Percentiles rank a stretch among this genome's conserved stretches.
phyloP scores from a whole-genome alignment of 2,888 invertebrate genomes.

The Dryobotodes eremita region DNA sequence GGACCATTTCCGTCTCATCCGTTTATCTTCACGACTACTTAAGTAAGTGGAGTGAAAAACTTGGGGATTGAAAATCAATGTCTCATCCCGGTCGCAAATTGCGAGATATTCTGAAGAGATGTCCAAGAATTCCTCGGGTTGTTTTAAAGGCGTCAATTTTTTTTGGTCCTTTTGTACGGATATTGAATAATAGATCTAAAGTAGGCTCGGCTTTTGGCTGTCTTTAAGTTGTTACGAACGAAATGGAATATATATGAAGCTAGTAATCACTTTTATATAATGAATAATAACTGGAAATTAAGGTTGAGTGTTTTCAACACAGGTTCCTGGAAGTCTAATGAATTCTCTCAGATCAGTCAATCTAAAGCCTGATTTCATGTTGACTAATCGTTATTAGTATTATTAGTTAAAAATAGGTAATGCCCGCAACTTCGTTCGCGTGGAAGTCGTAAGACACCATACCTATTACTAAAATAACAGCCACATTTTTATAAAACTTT shows the following conservation, averaged over 20 bases:
- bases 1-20: constrained; percentile 64
- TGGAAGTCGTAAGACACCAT: no score
- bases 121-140: constrained; percentile 55
- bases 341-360: not conserved
- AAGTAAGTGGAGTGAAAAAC: constrained; percentile 71
- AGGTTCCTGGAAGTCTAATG: not conserved
- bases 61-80: constrained; percentile 73
- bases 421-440: no score
- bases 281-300: not conserved
- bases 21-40: constrained; percentile 72
- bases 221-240: constrained; percentile 6
- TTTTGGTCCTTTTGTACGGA: constrained; percentile 38
- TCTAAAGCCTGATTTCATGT: not conserved
- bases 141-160: constrained; percentile 51
- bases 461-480: no score
- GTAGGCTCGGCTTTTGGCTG: not conserved
- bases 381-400: not conserved
- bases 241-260: constrained; percentile 6
- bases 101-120: constrained; percentile 61
- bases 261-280: not conserved
- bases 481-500: no score
- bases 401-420: not conserved
- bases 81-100: constrained; percentile 68
- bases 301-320: not conserved
- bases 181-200: constrained; percentile 23